Percentiles rank a stretch among this genome's conserved stretches.
Conservation (phyloP, 2,888 invertebrate species). For the Bellardia pandia region DNA sequence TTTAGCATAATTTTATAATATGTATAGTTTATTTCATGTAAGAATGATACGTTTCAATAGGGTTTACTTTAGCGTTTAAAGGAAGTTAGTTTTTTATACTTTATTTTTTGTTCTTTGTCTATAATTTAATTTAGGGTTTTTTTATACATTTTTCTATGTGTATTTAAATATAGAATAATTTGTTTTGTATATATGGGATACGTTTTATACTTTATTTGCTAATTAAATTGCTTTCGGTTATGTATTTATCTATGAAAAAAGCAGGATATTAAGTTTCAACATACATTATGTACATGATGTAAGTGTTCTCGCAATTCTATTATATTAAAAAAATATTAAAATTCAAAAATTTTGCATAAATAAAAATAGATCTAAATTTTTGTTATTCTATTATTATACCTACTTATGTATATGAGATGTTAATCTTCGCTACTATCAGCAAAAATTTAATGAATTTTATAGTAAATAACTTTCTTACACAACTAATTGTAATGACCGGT, state of each 20-base stretch:
- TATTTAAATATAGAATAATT: conserved; percentile 34
- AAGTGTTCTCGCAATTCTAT: conserved; percentile 10
- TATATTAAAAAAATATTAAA: too few relatives aligned
- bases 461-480: too few relatives aligned
- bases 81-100: conserved; percentile 30
- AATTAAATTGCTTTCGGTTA: conserved; percentile 62
- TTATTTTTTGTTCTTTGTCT: conserved; percentile 9
- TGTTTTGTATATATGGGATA: conserved; percentile 36
- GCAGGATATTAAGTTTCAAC: conserved; percentile 27
- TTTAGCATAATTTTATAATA: conserved; percentile 62
- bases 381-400: too few relatives aligned
- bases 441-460: too few relatives aligned
- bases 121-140: conserved; percentile 34
- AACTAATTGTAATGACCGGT: too few relatives aligned
- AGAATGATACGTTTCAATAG: conserved; percentile 72
- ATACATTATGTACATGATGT: conserved; percentile 35
- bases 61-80: conserved; percentile 23
- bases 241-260: conserved; percentile 33
- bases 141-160: conserved; percentile 13
- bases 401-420: too few relatives aligned
- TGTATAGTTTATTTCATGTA: conserved; percentile 50
- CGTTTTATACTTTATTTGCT: conserved; percentile 53
- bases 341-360: too few relatives aligned
- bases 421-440: too few relatives aligned
- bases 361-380: too few relatives aligned